These are phyloP conservation scores for Coptodon rendalli DNA, from an alignment of 2,113 vertebrate species.

Conservation along the genomic window DNA sequence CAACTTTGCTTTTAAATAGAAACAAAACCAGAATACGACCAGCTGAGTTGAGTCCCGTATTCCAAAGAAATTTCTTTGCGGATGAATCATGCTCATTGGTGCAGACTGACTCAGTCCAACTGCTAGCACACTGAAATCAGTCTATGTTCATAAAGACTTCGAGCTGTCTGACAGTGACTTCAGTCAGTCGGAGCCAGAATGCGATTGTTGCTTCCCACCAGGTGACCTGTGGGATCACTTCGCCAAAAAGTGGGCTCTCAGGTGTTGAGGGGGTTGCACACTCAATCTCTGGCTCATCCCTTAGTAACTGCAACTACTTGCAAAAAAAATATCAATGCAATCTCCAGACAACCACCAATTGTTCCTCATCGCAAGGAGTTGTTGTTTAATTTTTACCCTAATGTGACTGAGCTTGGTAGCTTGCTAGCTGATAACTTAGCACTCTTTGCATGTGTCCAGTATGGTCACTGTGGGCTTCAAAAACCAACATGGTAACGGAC, in stretches of 20 bases:
- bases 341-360: neutral
- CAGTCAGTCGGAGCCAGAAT: neutral
- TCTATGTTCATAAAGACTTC: neutral
- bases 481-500: neutral
- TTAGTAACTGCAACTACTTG: neutral
- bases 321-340: neutral
- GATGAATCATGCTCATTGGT: neutral
- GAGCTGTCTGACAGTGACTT: neutral
- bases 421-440: neutral
- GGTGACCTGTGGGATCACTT: neutral
- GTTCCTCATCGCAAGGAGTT: neutral
- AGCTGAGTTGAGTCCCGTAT: neutral
- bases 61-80: neutral
- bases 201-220: neutral
- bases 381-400: neutral
- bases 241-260: neutral
- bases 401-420: neutral
- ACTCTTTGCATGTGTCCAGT: neutral
- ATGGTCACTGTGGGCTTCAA: neutral
- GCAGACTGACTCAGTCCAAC: neutral
- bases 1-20: neutral
- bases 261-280: fast-evolving
- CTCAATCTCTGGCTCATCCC: neutral
- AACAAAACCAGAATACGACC: neutral
- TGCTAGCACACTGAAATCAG: neutral